phyloP scores from a whole-genome alignment of 2,888 invertebrate genomes.

The Xestia rhomboidea region DNA sequence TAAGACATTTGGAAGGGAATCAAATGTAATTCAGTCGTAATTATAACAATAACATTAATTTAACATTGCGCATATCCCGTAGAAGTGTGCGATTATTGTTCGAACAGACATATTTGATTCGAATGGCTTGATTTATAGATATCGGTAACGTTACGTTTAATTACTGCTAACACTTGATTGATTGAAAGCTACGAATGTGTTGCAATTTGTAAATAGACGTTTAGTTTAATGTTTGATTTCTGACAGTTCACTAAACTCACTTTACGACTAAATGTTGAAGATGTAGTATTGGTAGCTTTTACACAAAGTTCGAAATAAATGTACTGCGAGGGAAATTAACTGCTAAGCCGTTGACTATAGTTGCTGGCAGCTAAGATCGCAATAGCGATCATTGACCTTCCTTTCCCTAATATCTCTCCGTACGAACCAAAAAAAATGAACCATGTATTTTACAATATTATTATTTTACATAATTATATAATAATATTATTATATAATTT shows the following conservation, averaged over 20 bases:
- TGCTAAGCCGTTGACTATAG: too few relatives aligned
- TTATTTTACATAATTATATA: too few relatives aligned
- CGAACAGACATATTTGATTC: constrained; percentile 29
- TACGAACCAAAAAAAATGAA: too few relatives aligned
- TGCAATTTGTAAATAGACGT: constrained; percentile 6
- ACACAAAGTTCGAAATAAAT: too few relatives aligned
- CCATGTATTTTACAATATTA: too few relatives aligned
- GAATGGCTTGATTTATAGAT: constrained; percentile 42
- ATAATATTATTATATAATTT: too few relatives aligned
- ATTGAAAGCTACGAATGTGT: constrained; percentile 24
- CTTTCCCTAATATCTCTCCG: too few relatives aligned
- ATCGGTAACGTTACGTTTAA: constrained; percentile 28
- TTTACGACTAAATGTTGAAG: neutral
- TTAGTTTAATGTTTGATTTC: too few relatives aligned
- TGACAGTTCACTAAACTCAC: too few relatives aligned
- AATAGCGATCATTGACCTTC: too few relatives aligned
- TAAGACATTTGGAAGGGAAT: constrained; percentile 31
- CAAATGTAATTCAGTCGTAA: constrained; percentile 41
- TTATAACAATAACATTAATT: constrained; percentile 55
- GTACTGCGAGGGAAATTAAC: too few relatives aligned
- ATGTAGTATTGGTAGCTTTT: neutral
- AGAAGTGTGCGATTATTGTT: constrained; percentile 21
- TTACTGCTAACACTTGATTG: constrained; percentile 35
- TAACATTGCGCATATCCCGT: constrained; percentile 55
- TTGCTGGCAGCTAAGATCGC: too few relatives aligned